Percentiles rank a stretch among this genome's conserved stretches.
phyloP scores from a whole-genome alignment of 2,888 invertebrate genomes.

The Fragum fragum region DNA sequence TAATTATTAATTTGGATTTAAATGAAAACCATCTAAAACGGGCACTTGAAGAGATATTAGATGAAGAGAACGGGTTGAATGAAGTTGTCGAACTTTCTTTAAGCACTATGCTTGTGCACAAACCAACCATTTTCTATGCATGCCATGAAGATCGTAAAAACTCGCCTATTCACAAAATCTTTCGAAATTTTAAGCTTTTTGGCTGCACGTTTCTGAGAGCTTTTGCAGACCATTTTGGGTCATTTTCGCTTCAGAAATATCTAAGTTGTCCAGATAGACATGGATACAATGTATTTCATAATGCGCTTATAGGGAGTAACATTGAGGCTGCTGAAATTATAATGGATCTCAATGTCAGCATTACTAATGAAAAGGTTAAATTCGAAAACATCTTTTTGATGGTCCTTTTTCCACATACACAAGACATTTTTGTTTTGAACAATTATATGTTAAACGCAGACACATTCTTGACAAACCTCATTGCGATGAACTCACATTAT shows the following conservation, averaged over 20 bases:
- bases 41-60: background rate
- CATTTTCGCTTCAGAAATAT: background rate
- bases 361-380: background rate
- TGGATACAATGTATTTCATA: slow-evolving; percentile 27
- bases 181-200: background rate
- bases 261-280: slow-evolving; percentile 11
- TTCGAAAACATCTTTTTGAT: slow-evolving; percentile 7
- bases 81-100: background rate
- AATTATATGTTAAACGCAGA: background rate
- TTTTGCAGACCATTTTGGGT: too few relatives aligned
- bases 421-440: too few relatives aligned
- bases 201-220: too few relatives aligned
- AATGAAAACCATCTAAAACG: background rate
- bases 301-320: slow-evolving; percentile 15
- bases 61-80: too few relatives aligned
- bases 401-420: background rate
- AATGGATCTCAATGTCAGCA: background rate
- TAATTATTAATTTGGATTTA: background rate
- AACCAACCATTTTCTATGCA: background rate
- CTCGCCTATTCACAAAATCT: slow-evolving; percentile 11
- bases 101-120: background rate
- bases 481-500: background rate
- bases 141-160: background rate
- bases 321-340: slow-evolving; percentile 2
- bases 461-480: background rate